phyloP scores from a whole-genome alignment of 2,797 vertebrate genomes.

The Bradypodion pumilum region DNA sequence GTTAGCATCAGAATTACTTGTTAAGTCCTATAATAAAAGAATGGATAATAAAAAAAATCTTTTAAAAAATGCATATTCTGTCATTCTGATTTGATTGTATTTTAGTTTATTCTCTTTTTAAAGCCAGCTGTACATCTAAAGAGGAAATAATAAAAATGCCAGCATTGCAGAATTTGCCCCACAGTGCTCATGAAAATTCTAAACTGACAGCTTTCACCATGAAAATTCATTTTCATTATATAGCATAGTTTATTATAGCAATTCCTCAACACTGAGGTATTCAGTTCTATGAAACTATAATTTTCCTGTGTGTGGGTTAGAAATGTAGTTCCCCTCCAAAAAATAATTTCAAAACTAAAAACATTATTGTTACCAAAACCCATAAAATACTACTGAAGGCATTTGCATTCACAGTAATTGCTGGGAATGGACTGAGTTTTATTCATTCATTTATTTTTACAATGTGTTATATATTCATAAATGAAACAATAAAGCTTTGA shows the following conservation, averaged over 20 bases:
- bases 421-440: not conserved
- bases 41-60: not conserved
- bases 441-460: constrained; percentile 15
- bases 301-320: constrained; percentile 32
- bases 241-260: constrained; percentile 41
- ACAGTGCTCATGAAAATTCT: constrained; percentile 48
- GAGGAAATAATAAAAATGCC: constrained; percentile 42
- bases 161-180: constrained; percentile 14
- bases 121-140: constrained; percentile 32
- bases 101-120: constrained; percentile 26
- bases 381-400: not conserved
- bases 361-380: not conserved
- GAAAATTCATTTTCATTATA: constrained; percentile 49
- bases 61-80: not conserved
- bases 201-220: constrained; percentile 40
- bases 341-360: not conserved
- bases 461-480: constrained; percentile 18
- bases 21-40: not conserved
- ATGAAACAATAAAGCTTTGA: constrained; percentile 25
- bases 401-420: not conserved
- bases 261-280: constrained; percentile 28
- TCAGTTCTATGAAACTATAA: constrained; percentile 11
- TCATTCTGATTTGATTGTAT: constrained; percentile 16
- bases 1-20: not conserved
- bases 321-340: not conserved